Percentiles rank a stretch among this genome's conserved stretches.
These are phyloP conservation scores for Tenthredo amoena DNA, from an alignment of 2,888 invertebrate species.

Conservation along the genomic window DNA sequence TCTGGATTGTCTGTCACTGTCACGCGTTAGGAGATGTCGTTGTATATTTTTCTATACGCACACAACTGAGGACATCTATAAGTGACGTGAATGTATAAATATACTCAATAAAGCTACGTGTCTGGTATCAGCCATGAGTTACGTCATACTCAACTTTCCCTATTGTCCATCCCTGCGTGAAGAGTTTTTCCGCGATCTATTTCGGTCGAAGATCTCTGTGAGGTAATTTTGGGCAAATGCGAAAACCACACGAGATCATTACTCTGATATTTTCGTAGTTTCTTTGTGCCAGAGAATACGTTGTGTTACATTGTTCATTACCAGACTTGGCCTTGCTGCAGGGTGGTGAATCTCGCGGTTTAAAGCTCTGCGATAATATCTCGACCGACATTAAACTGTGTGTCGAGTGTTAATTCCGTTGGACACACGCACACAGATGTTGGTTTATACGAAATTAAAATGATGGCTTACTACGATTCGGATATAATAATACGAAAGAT, in stretches of 20 bases:
- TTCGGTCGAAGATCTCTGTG: not conserved
- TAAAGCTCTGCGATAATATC: constrained; percentile 31
- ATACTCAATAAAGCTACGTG: not conserved
- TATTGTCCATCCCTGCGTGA: not conserved
- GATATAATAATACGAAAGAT: not conserved
- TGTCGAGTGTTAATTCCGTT: constrained; percentile 36
- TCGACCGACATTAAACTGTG: constrained; percentile 40
- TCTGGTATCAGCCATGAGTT: not conserved
- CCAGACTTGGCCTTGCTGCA: not conserved
- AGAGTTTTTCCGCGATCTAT: not conserved
- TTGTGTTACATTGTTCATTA: not conserved
- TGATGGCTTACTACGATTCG: constrained; percentile 1
- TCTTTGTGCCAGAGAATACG: not conserved
- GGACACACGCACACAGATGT: not conserved
- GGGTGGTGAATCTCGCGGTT: constrained; percentile 21
- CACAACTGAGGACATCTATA: not conserved
- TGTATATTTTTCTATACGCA: not conserved
- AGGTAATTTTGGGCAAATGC: not conserved
- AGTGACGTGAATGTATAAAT: not conserved
- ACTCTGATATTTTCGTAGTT: not conserved
- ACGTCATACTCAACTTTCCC: not conserved
- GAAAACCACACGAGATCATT: not conserved
- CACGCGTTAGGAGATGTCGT: not conserved
- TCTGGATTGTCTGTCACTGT: constrained; percentile 39
- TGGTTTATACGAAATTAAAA: not conserved